These are phyloP conservation scores for Papilio aristodemus DNA, from an alignment of 1,140 invertebrate genomes.

Conservation along the genomic window DNA sequence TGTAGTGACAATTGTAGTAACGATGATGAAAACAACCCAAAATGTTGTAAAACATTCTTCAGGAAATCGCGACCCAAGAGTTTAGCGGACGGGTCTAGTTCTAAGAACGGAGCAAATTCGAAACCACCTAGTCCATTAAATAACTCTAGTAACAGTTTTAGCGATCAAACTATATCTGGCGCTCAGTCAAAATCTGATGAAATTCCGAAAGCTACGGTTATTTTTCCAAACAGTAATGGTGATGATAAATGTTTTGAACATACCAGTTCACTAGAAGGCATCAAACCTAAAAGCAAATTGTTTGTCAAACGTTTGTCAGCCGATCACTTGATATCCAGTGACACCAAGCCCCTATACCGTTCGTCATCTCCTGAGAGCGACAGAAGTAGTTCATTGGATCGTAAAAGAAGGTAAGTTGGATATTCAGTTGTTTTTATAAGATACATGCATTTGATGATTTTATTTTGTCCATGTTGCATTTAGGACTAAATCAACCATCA, in stretches of 20 bases:
- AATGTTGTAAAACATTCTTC: conserved; percentile 73
- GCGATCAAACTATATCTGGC: conserved; percentile 58
- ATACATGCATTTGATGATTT: conserved; percentile 4
- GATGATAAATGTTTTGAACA: conserved; percentile 69
- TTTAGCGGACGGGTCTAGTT: conserved; percentile 57
- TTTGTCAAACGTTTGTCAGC: conserved; percentile 75
- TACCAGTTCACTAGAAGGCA: conserved; percentile 74
- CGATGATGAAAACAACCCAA: conserved; percentile 63
- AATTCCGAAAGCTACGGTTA: conserved; percentile 68
- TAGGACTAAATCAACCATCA: conserved; percentile 72
- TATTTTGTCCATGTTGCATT: conserved; percentile 40
- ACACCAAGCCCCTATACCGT: conserved; percentile 63
- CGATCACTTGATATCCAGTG: conserved; percentile 74
- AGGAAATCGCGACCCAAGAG: conserved; percentile 70
- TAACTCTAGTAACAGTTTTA: conserved; percentile 65
- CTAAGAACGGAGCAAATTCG: conserved; percentile 60
- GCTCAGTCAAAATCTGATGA: conserved; percentile 69
- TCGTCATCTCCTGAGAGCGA: conserved; percentile 75
- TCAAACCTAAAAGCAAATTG: conserved; percentile 71
- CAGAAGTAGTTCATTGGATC: conserved; percentile 72
- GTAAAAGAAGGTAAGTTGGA: conserved; percentile 67
- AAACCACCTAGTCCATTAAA: conserved; percentile 62
- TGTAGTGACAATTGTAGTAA: conserved; percentile 47
- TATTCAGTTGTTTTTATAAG: not conserved
- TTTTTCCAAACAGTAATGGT: conserved; percentile 69